phyloP scores from a whole-genome alignment of 2,888 invertebrate genomes.

The Xanthorhoe designata region DNA sequence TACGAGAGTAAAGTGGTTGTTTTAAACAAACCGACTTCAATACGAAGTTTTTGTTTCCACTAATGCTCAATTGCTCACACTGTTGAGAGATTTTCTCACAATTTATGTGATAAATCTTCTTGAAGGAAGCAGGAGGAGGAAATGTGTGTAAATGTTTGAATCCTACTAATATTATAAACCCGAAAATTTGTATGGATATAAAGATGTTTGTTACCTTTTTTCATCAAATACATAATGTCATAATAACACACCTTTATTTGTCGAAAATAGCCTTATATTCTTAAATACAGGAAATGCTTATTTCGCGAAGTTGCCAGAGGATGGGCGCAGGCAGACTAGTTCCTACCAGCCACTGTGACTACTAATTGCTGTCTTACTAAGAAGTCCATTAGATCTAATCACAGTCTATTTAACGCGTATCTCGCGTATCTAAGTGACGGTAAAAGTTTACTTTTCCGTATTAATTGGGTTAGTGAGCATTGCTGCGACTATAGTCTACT shows the following conservation, averaged over 20 bases:
- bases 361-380: conserved; percentile 23
- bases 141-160: no score
- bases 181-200: no score
- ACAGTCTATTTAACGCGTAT: conserved; percentile 27
- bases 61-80: neutral
- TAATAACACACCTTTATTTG: no score
- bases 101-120: no score
- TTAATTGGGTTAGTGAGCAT: conserved; percentile 29
- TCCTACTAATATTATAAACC: no score
- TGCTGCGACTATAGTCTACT: neutral
- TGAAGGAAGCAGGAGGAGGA: no score
- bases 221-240: no score
- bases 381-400: conserved; percentile 33
- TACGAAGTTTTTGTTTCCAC: conserved; percentile 7
- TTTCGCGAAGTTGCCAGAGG: neutral
- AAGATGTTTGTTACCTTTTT: no score
- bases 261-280: no score
- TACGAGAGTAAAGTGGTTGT: neutral
- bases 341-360: conserved; percentile 16
- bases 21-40: neutral
- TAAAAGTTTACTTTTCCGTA: conserved; percentile 29
- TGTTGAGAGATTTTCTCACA: neutral
- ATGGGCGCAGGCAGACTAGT: conserved; percentile 15
- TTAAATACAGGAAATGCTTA: neutral
- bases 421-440: conserved; percentile 27